Percentiles rank a stretch among this genome's conserved stretches.
These are phyloP conservation scores for Syngnathoides biaculeatus DNA, from an alignment of 2,113 vertebrate species.

Conservation along the genomic window DNA sequence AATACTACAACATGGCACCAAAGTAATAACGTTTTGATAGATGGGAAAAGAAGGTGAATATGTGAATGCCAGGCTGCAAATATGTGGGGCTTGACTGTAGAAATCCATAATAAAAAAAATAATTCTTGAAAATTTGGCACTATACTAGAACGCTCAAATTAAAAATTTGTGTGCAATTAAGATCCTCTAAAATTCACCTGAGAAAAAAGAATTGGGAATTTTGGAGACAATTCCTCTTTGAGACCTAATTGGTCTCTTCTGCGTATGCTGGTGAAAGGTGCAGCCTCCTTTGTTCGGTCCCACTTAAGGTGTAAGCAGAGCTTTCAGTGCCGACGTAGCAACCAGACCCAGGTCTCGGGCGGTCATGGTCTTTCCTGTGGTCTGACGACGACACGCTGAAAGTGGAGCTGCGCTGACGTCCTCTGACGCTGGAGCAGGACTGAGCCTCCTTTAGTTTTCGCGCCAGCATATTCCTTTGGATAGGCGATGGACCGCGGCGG, in stretches of 20 bases:
- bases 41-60: no score
- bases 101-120: no score
- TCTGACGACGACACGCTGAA: constrained; percentile 73
- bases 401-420: constrained; percentile 72
- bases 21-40: no score
- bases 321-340: constrained; percentile 78
- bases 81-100: no score
- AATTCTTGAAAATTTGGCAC: no score
- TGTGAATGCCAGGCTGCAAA: no score
- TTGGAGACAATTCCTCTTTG: not conserved
- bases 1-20: no score
- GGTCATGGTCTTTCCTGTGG: constrained; percentile 76
- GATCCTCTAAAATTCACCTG: not conserved
- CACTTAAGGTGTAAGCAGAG: constrained; percentile 82
- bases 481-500: constrained; percentile 82
- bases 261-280: constrained; percentile 74
- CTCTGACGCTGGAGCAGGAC: constrained; percentile 50
- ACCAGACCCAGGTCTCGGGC: constrained; percentile 80
- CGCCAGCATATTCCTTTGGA: constrained; percentile 76
- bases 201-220: not conserved
- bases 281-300: constrained; percentile 85
- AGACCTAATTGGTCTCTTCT: not conserved
- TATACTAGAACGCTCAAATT: no score
- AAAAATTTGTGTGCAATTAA: no score
- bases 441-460: constrained; percentile 77